These are phyloP conservation scores for Erpetoichthys calabaricus DNA, from an alignment of 2,797 vertebrate species.

Conservation along the genomic window DNA sequence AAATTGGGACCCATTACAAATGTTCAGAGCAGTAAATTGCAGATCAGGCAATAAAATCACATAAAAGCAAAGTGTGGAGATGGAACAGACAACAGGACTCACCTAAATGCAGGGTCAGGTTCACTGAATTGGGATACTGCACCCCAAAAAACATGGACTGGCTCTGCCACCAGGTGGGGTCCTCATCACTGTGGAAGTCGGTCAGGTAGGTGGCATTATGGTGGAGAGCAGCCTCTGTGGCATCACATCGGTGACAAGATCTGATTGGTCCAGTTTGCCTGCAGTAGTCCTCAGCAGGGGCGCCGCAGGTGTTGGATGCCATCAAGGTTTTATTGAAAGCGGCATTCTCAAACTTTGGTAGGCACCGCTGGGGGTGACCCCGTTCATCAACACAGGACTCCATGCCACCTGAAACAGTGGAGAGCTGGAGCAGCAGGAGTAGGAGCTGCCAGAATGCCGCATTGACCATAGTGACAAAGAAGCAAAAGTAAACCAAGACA, in stretches of 20 bases:
- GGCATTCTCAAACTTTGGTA: slow-evolving; percentile 77
- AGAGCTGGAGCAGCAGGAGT: slow-evolving; percentile 12
- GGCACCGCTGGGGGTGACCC: slow-evolving; percentile 53
- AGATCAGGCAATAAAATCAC: too few relatives aligned
- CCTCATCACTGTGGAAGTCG: slow-evolving; percentile 78
- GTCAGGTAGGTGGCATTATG: slow-evolving; percentile 71
- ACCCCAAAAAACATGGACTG: slow-evolving; percentile 82
- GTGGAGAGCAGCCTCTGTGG: slow-evolving; percentile 35
- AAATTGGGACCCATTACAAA: too few relatives aligned
- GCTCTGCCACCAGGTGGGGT: slow-evolving; percentile 92
- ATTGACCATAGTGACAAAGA: slow-evolving; percentile 28
- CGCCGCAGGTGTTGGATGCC: slow-evolving; percentile 68
- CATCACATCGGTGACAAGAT: slow-evolving; percentile 64
- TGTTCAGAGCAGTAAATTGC: too few relatives aligned
- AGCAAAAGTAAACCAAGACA: slow-evolving; percentile 25
- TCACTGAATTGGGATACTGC: slow-evolving; percentile 76
- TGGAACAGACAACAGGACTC: slow-evolving; percentile 28
- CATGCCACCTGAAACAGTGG: slow-evolving; percentile 33
- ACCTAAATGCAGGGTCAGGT: slow-evolving; percentile 76
- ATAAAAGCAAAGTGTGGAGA: too few relatives aligned
- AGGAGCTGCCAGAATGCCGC: slow-evolving; percentile 26
- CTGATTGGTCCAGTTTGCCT: slow-evolving; percentile 65
- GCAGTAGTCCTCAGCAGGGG: slow-evolving; percentile 73
- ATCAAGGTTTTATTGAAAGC: slow-evolving; percentile 57
- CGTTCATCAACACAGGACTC: slow-evolving; percentile 57